These are phyloP conservation scores for Myotis pilosus DNA, from an alignment of 2,797 vertebrate genomes.

Conservation along the genomic window DNA sequence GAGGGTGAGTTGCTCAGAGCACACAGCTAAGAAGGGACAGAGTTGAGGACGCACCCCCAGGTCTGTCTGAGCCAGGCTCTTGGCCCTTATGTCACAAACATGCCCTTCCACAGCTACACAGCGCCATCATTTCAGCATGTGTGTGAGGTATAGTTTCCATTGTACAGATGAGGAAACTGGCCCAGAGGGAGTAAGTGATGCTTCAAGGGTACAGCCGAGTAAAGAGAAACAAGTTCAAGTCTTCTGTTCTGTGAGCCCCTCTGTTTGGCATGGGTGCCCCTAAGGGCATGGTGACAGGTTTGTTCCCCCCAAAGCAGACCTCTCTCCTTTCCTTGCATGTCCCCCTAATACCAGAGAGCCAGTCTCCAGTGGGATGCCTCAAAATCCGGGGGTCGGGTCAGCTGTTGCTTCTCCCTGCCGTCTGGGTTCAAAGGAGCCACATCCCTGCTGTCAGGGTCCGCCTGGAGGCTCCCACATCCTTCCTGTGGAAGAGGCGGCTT, in stretches of 20 bases:
- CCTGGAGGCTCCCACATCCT: background rate
- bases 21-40: background rate
- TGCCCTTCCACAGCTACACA: background rate
- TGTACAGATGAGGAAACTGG: background rate
- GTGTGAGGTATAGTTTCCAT: background rate
- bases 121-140: rapidly evolving
- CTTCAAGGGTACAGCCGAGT: background rate
- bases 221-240: background rate
- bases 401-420: background rate
- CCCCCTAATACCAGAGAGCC: background rate
- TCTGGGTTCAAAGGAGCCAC: background rate
- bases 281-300: background rate
- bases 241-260: background rate
- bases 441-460: background rate
- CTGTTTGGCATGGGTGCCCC: background rate
- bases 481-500: background rate
- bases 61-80: background rate
- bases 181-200: background rate
- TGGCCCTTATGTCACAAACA: background rate
- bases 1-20: background rate
- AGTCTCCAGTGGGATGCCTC: background rate
- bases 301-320: background rate
- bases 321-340: background rate
- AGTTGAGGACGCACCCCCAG: background rate
- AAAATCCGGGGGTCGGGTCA: background rate